A percentile compares a stretch with the other conserved stretches of the same genome.
These are phyloP conservation scores for Polypedilum pembai DNA, from an alignment of 1,140 invertebrate species.

Conservation along the genomic window DNA sequence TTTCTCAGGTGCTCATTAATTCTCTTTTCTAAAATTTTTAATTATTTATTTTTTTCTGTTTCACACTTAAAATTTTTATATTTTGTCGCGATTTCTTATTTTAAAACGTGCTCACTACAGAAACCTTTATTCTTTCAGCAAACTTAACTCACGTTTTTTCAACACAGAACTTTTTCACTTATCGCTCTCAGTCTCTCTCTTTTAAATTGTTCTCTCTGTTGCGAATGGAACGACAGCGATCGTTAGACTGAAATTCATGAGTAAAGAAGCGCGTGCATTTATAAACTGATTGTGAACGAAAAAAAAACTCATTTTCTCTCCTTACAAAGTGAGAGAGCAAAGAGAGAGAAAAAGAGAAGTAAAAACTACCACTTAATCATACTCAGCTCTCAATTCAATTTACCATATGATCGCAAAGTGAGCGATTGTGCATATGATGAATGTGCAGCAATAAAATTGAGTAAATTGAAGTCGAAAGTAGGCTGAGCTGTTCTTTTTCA, in stretches of 20 bases:
- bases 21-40: not conserved
- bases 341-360: not conserved
- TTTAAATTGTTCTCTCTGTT: not conserved
- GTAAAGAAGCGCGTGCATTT: not conserved
- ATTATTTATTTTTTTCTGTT: not conserved
- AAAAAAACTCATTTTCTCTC: not conserved
- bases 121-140: not conserved
- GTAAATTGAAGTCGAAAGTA: not conserved
- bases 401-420: too few relatives aligned
- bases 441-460: too few relatives aligned
- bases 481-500: not conserved
- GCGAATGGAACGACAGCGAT: not conserved
- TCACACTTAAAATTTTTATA: not conserved
- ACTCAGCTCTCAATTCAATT: too few relatives aligned
- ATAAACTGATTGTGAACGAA: not conserved
- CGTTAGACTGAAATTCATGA: not conserved
- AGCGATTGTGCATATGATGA: too few relatives aligned
- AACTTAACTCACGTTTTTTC: not conserved
- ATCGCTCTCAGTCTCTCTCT: not conserved
- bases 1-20: not conserved
- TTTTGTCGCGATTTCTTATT: not conserved
- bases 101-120: not conserved
- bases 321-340: not conserved
- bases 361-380: not conserved
- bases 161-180: not conserved